Base-by-base conservation (phyloP, 2,888 invertebrate genomes). In the Limulus polyphemus region DNA sequence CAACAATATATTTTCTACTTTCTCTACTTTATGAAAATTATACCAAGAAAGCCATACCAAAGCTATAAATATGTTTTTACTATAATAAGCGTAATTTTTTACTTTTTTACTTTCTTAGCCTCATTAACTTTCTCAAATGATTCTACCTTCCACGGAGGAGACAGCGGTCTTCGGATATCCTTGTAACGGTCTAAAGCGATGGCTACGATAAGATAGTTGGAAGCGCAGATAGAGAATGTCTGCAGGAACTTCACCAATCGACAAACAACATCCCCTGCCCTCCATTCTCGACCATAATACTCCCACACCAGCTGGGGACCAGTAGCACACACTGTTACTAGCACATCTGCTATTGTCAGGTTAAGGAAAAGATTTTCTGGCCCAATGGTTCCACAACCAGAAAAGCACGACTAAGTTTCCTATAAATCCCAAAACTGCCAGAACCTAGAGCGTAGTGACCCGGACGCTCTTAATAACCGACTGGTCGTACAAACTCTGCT, bases 131-230 rank as follows among this genome's bases (percentile, higher is more conserved):
- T 32, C 32, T 32, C 3, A 32, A 32, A 7, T 32, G 32, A 32
- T 32, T 7, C 3, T 32, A 75, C 75, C 67, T 72, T 65, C 11
- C 72, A 67, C 1, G 74, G 72, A 57, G 72, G 71, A 57, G 72
- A 70, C n/a, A 76, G 70, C 0, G 76, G 76, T 12, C 73, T 64
- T 47, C 73, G 60, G 49, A 76, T 75, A 54, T 75, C 76, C 62
- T 73, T 74, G 62, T 75, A 75, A 16, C 76, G 68, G 68, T 76
- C 76, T 11, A 75, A 64, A 32, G 75, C 75, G 51, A 76, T 73
- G 10, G 75, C 73, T 9, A 75, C 72, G 50, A 75, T 65, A 72
- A 75, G 73, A 67, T 74, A 73, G 60, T 73, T 73, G 64, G 74
- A 75, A 58, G 74, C 70, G 64, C 73, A 73, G 63, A 75, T 71